A percentile compares a stretch with the other conserved stretches of the same genome.
Conservation (phyloP, 2,113 vertebrate genomes). For the Lutjanus erythropterus region DNA sequence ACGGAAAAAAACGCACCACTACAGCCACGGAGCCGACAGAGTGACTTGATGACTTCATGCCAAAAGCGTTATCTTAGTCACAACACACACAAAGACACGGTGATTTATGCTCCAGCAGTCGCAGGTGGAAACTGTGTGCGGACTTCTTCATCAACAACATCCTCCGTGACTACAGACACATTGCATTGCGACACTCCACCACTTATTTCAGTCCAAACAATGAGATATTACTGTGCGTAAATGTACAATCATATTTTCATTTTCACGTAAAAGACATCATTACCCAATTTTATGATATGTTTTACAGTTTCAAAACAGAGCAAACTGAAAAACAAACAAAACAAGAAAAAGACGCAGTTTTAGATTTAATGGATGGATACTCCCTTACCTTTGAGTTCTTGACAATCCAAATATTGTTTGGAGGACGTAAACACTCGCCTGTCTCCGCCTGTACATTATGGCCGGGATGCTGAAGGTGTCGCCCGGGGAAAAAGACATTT, state of each 20-base stretch:
- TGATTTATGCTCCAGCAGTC: slow-evolving; percentile 11
- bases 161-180: slow-evolving; percentile 46
- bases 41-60: slow-evolving; percentile 40
- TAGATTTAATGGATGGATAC: background rate
- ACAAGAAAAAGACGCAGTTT: background rate
- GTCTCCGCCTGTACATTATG: slow-evolving; percentile 64
- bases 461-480: slow-evolving; percentile 53
- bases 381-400: slow-evolving; percentile 72
- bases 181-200: slow-evolving; percentile 48
- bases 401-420: slow-evolving; percentile 63
- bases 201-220: slow-evolving; percentile 17
- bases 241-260: background rate
- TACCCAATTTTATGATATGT: background rate
- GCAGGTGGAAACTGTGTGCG: slow-evolving; percentile 64
- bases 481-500: slow-evolving; percentile 61
- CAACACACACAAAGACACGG: slow-evolving; percentile 31
- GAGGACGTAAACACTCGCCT: slow-evolving; percentile 48
- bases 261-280: background rate
- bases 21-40: slow-evolving; percentile 23
- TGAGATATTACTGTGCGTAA: background rate
- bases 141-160: slow-evolving; percentile 60
- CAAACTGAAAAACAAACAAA: background rate
- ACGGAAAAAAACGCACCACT: background rate
- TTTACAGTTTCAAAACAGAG: background rate
- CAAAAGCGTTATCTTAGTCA: background rate